Percentiles rank a stretch among this genome's conserved stretches.
Evolutionary conservation across 2,888 invertebrate genomes (phyloP).

Genomic region (Cenopis cana): DNA sequence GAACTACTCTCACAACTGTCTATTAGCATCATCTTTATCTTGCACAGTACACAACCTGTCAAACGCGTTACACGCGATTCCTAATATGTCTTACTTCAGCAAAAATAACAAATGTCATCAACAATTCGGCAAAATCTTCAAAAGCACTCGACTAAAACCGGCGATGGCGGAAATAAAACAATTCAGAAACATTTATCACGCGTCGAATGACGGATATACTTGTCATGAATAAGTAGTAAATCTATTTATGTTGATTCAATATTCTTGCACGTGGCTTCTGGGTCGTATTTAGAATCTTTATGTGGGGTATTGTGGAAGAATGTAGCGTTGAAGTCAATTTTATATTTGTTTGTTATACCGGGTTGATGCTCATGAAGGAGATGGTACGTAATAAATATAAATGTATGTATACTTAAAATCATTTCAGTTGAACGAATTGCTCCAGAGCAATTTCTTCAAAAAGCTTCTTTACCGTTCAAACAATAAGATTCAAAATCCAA

Average conservation of each 20-base stretch:
- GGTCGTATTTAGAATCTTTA: slow-evolving; percentile 6
- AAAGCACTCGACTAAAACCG: not conserved
- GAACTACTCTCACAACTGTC: too few species aligned
- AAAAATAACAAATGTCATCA: not conserved
- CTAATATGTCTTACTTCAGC: not conserved
- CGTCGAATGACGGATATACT: not conserved
- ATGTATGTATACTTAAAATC: too few species aligned
- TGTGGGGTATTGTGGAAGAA: not conserved
- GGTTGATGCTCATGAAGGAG: too few species aligned
- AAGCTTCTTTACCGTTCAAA: too few species aligned
- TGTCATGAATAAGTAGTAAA: slow-evolving; percentile 1
- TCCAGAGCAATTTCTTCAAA: too few species aligned
- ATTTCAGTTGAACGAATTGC: too few species aligned
- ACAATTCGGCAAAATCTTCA: not conserved
- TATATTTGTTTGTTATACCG: not conserved
- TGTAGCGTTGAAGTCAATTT: not conserved
- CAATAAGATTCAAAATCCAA: too few species aligned
- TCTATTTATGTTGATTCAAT: slow-evolving; percentile 31
- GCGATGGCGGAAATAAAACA: slow-evolving; percentile 1
- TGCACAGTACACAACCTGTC: not conserved
- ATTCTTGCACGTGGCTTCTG: slow-evolving; percentile 14
- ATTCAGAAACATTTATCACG: not conserved
- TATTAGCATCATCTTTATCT: not conserved
- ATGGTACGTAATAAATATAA: too few species aligned
- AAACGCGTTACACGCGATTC: not conserved